These are phyloP conservation scores for Alectoris magna DNA, from an alignment of 2,797 vertebrate genomes.

Conservation along the genomic window DNA sequence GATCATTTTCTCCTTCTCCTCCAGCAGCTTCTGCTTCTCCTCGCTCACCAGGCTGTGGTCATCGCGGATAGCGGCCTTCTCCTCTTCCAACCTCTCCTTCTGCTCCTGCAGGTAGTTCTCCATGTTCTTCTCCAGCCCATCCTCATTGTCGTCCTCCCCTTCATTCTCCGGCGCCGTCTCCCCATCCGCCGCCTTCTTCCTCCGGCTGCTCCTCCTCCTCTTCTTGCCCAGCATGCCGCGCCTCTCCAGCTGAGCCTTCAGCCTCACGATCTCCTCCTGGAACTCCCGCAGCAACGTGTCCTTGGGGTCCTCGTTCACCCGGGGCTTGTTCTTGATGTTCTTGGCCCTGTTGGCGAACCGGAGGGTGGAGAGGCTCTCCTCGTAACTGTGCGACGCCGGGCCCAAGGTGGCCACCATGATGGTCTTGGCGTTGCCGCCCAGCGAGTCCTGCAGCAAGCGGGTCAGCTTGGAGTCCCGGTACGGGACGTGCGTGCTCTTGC, in stretches of 20 bases:
- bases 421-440: constrained; percentile 96
- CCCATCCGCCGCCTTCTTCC: constrained; percentile 82
- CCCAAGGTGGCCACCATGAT: constrained; percentile 96
- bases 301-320: constrained; percentile 97
- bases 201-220: constrained; percentile 88
- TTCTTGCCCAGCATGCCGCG: constrained; percentile 91
- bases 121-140: constrained; percentile 84
- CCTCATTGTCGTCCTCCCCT: constrained; percentile 82
- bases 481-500: constrained; percentile 91
- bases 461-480: constrained; percentile 98
- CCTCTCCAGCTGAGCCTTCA: constrained; percentile 95
- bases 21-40: constrained; percentile 87
- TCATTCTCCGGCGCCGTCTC: constrained; percentile 80
- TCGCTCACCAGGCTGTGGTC: constrained; percentile 87
- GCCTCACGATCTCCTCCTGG: constrained; percentile 92
- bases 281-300: constrained; percentile 94
- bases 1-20: constrained; percentile 90
- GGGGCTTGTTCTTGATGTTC: constrained; percentile 97
- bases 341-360: constrained; percentile 96
- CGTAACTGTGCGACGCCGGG: constrained; percentile 89
- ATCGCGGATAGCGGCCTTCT: constrained; percentile 87
- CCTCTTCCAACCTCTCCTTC: constrained; percentile 87
- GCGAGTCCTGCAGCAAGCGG: constrained; percentile 94
- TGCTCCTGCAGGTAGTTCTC: constrained; percentile 86
- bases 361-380: constrained; percentile 93